Base-by-base conservation (phyloP, 2,888 invertebrate genomes). In the Caenorhabditis virilis region DNA sequence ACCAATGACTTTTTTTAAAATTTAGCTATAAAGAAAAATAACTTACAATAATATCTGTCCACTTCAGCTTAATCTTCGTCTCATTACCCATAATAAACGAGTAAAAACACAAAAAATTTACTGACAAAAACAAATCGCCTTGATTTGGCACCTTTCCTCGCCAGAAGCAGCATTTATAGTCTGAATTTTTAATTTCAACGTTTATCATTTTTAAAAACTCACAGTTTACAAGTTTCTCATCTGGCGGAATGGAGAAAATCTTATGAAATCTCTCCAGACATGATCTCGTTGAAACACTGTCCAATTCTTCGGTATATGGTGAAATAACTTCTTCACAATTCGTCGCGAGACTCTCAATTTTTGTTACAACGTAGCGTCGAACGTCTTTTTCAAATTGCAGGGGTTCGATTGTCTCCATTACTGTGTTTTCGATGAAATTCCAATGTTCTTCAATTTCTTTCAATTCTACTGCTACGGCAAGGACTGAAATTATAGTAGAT, bases 141-240 rank as follows among this genome's bases (percentile, higher is more conserved):
- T 95, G 95, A n/a, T 92, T 87, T 0, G 95, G 95, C 74, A 97
- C 87, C 84, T 90, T 90, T 33, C 91, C 90, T 85, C 93, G 93
- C 90, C 93, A 91, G 83, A 92, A 94, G 83, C 95, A 95, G 83
- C 83, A 88, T 11, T 86, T 86, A 75, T 87, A 87, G 77, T 87
- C 87, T 87, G 35, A 47, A 47, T 16, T 27, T 39, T 16, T 9
- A 39, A 20, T n/a, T 39, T 39, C 13, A 20, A 16, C 9, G 39
- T 20, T 20, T 3, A n/a, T 39, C 2, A 6, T 9, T 9, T 30
- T 30, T 16, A 22, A 43, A 23, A 42, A 82, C 85, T 84, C 87
- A 95, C 95, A 94, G 85, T 92, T 95, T 15, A 98, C 95, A 75
- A 98, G 87, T 84, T 92, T 95, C 83, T 98, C 97, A 83, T 95